phyloP scores from a whole-genome alignment of 2,888 invertebrate species.

The Diadromus collaris region DNA sequence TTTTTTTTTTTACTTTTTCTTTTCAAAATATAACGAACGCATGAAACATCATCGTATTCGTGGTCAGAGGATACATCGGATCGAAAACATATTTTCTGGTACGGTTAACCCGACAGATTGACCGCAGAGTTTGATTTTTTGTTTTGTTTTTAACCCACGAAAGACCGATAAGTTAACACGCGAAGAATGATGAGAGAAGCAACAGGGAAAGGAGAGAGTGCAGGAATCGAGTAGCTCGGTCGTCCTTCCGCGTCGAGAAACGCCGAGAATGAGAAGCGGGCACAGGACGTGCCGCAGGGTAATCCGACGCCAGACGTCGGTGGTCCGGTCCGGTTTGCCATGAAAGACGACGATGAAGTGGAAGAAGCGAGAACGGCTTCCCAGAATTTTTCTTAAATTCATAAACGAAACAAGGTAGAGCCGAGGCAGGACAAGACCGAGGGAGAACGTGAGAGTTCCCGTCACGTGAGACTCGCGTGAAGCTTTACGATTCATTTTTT shows the following conservation, averaged over 20 bases:
- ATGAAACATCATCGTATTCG: not conserved
- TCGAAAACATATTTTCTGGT: not conserved
- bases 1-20: not conserved
- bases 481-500: constrained; percentile 32
- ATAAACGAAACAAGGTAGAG: constrained; percentile 52
- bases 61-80: not conserved
- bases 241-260: constrained; percentile 53
- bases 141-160: constrained; percentile 7
- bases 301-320: constrained; percentile 61
- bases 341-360: constrained; percentile 49
- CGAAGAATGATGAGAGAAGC: constrained; percentile 30
- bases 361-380: constrained; percentile 57
- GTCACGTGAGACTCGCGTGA: constrained; percentile 6
- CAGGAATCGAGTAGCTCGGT: constrained; percentile 22
- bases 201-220: not conserved
- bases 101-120: constrained; percentile 19
- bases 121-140: constrained; percentile 1
- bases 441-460: constrained; percentile 41
- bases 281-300: constrained; percentile 50
- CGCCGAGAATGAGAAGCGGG: constrained; percentile 32
- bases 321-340: constrained; percentile 58
- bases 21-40: not conserved
- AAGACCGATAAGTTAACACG: constrained; percentile 35
- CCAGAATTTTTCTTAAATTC: constrained; percentile 63
- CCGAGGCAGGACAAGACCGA: constrained; percentile 36